Evolutionary conservation across 2,113 vertebrate genomes (phyloP).

Genomic region (Nyctereutes procyonoides): DNA sequence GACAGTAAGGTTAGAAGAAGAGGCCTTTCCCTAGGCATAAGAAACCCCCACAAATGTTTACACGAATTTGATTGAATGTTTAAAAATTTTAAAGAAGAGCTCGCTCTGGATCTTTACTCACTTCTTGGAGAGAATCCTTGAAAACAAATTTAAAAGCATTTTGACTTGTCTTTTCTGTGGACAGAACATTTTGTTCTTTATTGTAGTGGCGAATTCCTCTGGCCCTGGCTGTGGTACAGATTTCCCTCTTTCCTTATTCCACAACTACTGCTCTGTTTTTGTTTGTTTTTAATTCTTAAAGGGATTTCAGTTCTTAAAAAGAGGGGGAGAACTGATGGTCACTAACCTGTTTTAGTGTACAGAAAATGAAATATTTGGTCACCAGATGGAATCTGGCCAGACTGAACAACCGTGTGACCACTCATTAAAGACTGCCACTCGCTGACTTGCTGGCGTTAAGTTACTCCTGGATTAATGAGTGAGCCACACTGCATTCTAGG

Average conservation of each 20-base stretch:
- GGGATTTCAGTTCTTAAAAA: conserved; percentile 34
- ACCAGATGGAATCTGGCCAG: conserved; percentile 28
- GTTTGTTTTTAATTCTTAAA: conserved; percentile 60
- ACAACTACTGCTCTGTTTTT: neutral
- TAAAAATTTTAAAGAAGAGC: neutral
- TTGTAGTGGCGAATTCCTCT: conserved; percentile 62
- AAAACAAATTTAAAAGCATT: conserved; percentile 58
- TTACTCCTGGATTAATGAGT: conserved; percentile 38
- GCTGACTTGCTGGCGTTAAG: neutral
- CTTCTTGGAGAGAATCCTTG: conserved; percentile 55
- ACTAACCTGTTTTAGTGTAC: neutral
- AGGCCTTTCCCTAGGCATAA: neutral
- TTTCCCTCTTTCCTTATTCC: conserved; percentile 40
- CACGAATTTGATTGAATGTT: conserved; percentile 18
- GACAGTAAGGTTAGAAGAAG: neutral
- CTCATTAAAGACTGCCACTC: neutral
- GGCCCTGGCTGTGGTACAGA: neutral
- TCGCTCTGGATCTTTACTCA: conserved; percentile 15
- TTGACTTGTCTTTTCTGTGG: conserved; percentile 59
- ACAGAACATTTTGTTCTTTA: conserved; percentile 71
- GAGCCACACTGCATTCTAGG: neutral
- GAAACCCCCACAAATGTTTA: neutral
- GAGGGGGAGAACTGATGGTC: neutral
- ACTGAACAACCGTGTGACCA: neutral
- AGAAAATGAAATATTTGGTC: conserved; percentile 35